Evolutionary conservation across 64 coral and sea anemone genomes (phyloP), one percentile per base, ranked within the genome.

Genomic region (Stichodactyla mertensii): DNA sequence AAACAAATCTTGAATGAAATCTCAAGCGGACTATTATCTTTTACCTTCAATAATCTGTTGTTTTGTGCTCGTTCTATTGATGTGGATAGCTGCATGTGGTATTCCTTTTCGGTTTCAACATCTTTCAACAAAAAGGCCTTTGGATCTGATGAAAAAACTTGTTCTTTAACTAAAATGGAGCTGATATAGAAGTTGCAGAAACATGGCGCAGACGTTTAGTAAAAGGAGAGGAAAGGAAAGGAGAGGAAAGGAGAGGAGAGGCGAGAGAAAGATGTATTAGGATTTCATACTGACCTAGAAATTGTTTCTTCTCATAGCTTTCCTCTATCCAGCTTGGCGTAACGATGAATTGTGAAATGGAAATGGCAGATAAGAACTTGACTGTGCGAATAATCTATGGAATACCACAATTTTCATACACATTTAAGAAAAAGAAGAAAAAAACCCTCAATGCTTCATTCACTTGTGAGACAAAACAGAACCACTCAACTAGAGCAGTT

Each of bases 341-440:
- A 16, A 98, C 78, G 7, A 93, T 87, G 58, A 83, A 84, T 10
- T 91, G 87, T 53, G 86, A 91, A 16, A 94, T 52, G 22, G 95
- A 98, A 58, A 98, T 94, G 15, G 83, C 78, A 51, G 92, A 89
- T 20, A 98, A 87, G 57, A 98, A 98, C 54, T 98, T 98, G 23
- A 94, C 92, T 23, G 95, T 98, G 18, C 95, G 74, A 55, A 98
- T 89, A 26, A 98, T 98, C 95, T 98, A 69, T 28, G 11, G 12
- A 31, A 16, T 18, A 28, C 52, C 52, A 82, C 16, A 57, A 52
- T 19, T 61, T 26, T 18, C 18, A 16, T 57, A 78, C 36, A 56
- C 16, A 6, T 85, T 12, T 53, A 80, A 54, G 28, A 79, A 16
- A 5, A 55, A 58, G 7, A 58, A 58, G 14, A 58, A 58, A 78